These are phyloP conservation scores for Odontocerum albicorne DNA, from an alignment of 2,888 invertebrate species.

Conservation along the genomic window DNA sequence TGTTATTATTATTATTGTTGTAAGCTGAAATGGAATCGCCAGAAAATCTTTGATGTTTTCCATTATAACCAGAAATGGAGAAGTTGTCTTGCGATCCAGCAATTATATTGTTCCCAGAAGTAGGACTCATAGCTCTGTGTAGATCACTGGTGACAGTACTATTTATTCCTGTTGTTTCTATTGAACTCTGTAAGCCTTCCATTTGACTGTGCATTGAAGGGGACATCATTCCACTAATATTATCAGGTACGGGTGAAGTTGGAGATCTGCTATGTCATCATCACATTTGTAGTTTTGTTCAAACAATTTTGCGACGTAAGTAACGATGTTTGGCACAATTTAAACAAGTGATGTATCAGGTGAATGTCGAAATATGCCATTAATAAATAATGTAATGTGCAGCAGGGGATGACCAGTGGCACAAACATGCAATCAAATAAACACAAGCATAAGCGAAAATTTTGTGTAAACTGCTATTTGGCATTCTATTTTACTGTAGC, in stretches of 20 bases:
- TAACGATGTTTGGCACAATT: not conserved
- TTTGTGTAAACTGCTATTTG: slow-evolving; percentile 35
- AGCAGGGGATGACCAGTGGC: slow-evolving; percentile 47
- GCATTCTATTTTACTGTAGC: no score
- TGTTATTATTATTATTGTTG: slow-evolving; percentile 46
- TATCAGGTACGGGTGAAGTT: slow-evolving; percentile 47
- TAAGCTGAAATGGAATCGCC: slow-evolving; percentile 45
- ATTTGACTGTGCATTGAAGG: slow-evolving; percentile 40
- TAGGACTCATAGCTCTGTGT: slow-evolving; percentile 50
- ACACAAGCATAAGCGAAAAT: slow-evolving; percentile 42
- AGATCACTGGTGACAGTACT: slow-evolving; percentile 48
- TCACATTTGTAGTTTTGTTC: not conserved
- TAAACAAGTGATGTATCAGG: slow-evolving; percentile 2
- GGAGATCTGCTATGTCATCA: slow-evolving; percentile 47
- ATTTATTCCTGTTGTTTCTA: slow-evolving; percentile 45
- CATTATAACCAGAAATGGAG: slow-evolving; percentile 47
- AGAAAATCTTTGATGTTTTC: slow-evolving; percentile 36
- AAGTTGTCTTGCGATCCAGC: slow-evolving; percentile 61
- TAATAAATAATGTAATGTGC: slow-evolving; percentile 22
- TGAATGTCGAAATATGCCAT: slow-evolving; percentile 14
- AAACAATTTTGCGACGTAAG: not conserved
- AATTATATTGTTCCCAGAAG: slow-evolving; percentile 38
- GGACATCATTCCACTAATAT: slow-evolving; percentile 51
- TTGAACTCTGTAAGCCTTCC: slow-evolving; percentile 42
- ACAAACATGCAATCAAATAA: slow-evolving; percentile 55